Conservation (phyloP, 2,888 invertebrate species). For the Platycheirus rosarum region DNA sequence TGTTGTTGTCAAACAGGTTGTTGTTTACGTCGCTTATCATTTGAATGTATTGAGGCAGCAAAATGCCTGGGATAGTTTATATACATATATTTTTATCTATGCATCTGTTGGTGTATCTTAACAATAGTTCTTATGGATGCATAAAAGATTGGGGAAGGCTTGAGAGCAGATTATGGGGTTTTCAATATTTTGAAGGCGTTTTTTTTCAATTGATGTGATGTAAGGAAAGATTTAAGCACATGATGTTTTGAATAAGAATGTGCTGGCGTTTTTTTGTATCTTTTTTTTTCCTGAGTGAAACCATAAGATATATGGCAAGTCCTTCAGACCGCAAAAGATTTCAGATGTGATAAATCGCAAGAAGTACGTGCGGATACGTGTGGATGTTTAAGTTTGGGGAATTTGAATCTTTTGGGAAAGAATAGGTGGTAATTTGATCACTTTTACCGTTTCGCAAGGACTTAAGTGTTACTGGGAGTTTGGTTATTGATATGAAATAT, state of each 20-base stretch:
- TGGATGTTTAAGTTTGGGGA: not conserved
- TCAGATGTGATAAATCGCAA: conserved; percentile 22
- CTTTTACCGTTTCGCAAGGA: not conserved
- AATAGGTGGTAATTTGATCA: conserved; percentile 19
- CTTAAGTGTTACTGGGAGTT: too few relatives aligned
- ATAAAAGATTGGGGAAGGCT: conserved; percentile 28
- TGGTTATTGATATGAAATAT: conserved; percentile 27
- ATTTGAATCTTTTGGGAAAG: not conserved
- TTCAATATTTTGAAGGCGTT: conserved; percentile 28
- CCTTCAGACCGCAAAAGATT: conserved; percentile 29
- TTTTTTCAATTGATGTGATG: conserved; percentile 29
- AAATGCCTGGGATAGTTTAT: conserved; percentile 53
- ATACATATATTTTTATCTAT: conserved; percentile 10
- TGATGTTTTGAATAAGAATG: conserved; percentile 17
- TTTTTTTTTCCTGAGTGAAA: conserved; percentile 1
- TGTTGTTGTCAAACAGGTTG: conserved; percentile 63
- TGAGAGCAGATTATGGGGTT: conserved; percentile 24
- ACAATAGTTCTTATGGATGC: conserved; percentile 45
- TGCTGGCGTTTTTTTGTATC: conserved; percentile 5
- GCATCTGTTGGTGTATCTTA: conserved; percentile 16
- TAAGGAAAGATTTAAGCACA: conserved; percentile 34
- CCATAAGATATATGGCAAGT: conserved; percentile 9
- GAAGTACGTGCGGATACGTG: conserved; percentile 3
- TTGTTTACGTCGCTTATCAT: conserved; percentile 61
- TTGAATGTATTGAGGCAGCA: conserved; percentile 41